These are phyloP conservation scores for Drosophila nr. perissopoda DNA, from an alignment of 2,888 invertebrate genomes.

Conservation along the genomic window DNA sequence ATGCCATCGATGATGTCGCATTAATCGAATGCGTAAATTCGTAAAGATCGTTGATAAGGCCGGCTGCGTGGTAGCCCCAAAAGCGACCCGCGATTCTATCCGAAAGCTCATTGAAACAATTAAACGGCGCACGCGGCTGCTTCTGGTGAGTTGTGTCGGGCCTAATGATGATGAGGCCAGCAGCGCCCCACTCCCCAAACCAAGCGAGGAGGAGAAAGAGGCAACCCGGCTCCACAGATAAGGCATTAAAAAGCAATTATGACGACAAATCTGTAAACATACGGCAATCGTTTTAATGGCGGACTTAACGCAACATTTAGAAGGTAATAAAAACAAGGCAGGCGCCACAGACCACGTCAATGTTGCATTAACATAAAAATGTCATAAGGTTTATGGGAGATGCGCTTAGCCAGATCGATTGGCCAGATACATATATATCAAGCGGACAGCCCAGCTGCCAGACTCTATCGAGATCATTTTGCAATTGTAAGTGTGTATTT, in stretches of 20 bases:
- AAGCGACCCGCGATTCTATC: slow-evolving; percentile 46
- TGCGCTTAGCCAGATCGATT: slow-evolving; percentile 70
- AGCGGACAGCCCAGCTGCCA: slow-evolving; percentile 41
- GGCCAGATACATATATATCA: slow-evolving; percentile 39
- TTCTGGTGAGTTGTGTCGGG: slow-evolving; percentile 25
- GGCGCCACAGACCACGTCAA: slow-evolving; percentile 41
- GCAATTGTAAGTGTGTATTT: slow-evolving; percentile 50
- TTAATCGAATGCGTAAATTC: slow-evolving; percentile 71
- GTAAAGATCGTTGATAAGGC: slow-evolving; percentile 61
- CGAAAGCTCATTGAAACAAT: slow-evolving; percentile 74
- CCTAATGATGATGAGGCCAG: slow-evolving; percentile 60
- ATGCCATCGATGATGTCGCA: slow-evolving; percentile 33
- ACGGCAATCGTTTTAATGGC: slow-evolving; percentile 79
- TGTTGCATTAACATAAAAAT: slow-evolving; percentile 81
- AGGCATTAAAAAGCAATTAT: slow-evolving; percentile 83
- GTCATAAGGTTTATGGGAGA: slow-evolving; percentile 78
- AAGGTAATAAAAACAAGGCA: slow-evolving; percentile 75
- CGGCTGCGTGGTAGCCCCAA: slow-evolving; percentile 19
- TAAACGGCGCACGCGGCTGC: slow-evolving; percentile 56
- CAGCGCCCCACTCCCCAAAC: not conserved
- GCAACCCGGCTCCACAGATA: slow-evolving; percentile 65
- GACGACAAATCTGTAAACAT: slow-evolving; percentile 83
- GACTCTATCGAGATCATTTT: slow-evolving; percentile 46
- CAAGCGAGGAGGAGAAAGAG: slow-evolving; percentile 1
- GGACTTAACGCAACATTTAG: slow-evolving; percentile 81